These are phyloP conservation scores for Alloscopus bannaensis DNA, from an alignment of 2,888 invertebrate species.

Conservation along the genomic window DNA sequence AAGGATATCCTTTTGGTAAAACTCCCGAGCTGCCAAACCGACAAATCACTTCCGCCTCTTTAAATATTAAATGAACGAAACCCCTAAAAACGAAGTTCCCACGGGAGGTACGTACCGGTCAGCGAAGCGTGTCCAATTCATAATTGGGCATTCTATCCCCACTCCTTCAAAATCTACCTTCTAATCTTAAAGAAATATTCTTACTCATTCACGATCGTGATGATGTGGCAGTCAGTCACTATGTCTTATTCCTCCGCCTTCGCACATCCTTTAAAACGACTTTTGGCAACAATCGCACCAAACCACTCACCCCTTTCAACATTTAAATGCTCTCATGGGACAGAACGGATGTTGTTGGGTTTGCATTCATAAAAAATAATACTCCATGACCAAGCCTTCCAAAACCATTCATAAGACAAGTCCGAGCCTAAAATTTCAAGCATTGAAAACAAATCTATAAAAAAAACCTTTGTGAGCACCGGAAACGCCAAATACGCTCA, in stretches of 20 bases:
- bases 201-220: neutral
- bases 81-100: slow-evolving; percentile 34
- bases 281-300: slow-evolving; percentile 37
- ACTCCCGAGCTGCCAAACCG: neutral
- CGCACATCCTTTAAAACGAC: slow-evolving; percentile 5
- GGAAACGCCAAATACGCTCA: slow-evolving; percentile 42
- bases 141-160: slow-evolving; percentile 12
- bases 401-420: slow-evolving; percentile 42
- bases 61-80: slow-evolving; percentile 41
- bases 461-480: slow-evolving; percentile 10
- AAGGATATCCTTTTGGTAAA: too few relatives aligned
- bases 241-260: slow-evolving; percentile 9
- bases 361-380: slow-evolving; percentile 46
- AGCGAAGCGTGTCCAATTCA: slow-evolving; percentile 40
- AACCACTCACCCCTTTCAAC: slow-evolving; percentile 22
- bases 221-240: slow-evolving; percentile 28
- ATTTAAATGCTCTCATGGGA: slow-evolving; percentile 33
- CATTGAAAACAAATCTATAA: neutral
- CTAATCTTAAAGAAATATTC: neutral
- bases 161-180: neutral
- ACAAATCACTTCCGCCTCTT: slow-evolving; percentile 32
- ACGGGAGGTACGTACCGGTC: slow-evolving; percentile 38
- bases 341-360: slow-evolving; percentile 38
- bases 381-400: slow-evolving; percentile 36
- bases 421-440: neutral